These are phyloP conservation scores for Diplodus sargus DNA, from an alignment of 2,797 vertebrate genomes.

Conservation along the genomic window DNA sequence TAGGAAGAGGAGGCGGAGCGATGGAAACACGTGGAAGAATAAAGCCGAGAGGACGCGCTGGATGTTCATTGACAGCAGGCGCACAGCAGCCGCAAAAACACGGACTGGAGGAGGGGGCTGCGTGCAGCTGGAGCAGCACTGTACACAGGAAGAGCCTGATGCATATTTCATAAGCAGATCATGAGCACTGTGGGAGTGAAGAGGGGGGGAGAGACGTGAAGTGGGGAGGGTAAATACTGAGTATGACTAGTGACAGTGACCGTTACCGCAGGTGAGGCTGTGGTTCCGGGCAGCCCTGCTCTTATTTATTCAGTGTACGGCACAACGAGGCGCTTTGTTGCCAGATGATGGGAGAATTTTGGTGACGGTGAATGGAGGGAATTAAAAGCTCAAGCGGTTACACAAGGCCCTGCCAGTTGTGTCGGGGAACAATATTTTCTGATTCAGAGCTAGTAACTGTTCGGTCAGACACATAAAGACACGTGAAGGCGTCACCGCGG, in stretches of 20 bases:
- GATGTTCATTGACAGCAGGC: slow-evolving; percentile 85
- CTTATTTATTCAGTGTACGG: neutral
- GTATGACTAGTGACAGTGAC: slow-evolving; percentile 39
- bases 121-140: slow-evolving; percentile 45
- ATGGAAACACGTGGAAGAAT: slow-evolving; percentile 80
- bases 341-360: slow-evolving; percentile 12
- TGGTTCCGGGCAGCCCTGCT: slow-evolving; percentile 22
- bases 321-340: neutral
- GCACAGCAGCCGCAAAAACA: slow-evolving; percentile 72
- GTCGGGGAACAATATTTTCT: too few relatives aligned
- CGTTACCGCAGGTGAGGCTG: slow-evolving; percentile 48
- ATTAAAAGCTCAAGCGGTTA: slow-evolving; percentile 1
- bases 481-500: neutral
- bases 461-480: neutral
- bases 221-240: slow-evolving; percentile 54
- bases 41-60: slow-evolving; percentile 68
- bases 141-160: slow-evolving; percentile 37
- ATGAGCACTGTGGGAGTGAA: slow-evolving; percentile 34
- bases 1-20: slow-evolving; percentile 82
- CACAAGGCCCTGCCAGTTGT: neutral
- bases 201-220: slow-evolving; percentile 1
- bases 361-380: slow-evolving; percentile 5
- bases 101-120: slow-evolving; percentile 74
- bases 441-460: neutral
- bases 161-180: slow-evolving; percentile 71